Evolutionary conservation across 2,113 vertebrate genomes (phyloP).

Genomic region (Nesoenas mayeri): DNA sequence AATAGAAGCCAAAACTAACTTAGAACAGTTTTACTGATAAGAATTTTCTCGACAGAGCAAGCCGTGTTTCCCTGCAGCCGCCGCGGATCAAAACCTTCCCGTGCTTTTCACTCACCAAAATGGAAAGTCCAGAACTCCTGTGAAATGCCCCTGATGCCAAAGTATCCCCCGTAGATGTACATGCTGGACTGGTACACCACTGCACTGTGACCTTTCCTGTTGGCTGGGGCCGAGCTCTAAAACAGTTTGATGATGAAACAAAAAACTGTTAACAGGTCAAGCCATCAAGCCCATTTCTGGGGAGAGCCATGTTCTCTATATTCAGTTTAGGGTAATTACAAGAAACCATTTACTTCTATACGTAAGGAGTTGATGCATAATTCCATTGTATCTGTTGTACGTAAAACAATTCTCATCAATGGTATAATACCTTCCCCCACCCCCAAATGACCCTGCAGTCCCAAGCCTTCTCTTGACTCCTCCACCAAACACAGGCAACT

Average conservation of each 20-base stretch:
- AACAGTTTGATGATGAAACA: not conserved
- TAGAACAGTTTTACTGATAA: not conserved
- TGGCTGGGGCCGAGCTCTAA: conserved; percentile 71
- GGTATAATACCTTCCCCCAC: no score
- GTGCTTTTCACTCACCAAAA: conserved; percentile 72
- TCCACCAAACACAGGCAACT: not conserved
- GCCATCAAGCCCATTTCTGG: not conserved
- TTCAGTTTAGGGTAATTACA: not conserved
- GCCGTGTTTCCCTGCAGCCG: not conserved
- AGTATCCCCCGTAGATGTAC: conserved; percentile 84
- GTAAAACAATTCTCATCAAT: not conserved
- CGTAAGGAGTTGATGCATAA: not conserved
- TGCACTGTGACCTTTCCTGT: conserved; percentile 86
- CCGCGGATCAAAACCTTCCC: not conserved
- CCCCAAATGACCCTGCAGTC: not conserved
- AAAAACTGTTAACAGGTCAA: not conserved
- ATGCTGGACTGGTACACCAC: conserved; percentile 78
- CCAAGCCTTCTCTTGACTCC: not conserved
- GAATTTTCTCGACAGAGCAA: not conserved
- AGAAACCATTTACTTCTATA: not conserved
- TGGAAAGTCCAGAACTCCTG: conserved; percentile 85
- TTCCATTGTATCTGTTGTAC: not conserved
- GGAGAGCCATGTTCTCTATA: not conserved
- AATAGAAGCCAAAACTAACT: not conserved
- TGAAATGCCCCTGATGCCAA: conserved; percentile 83